Evolutionary conservation across 2,888 invertebrate species (phyloP), one percentile per base, ranked within the genome.

Genomic region (Lycaena phlaeas): DNA sequence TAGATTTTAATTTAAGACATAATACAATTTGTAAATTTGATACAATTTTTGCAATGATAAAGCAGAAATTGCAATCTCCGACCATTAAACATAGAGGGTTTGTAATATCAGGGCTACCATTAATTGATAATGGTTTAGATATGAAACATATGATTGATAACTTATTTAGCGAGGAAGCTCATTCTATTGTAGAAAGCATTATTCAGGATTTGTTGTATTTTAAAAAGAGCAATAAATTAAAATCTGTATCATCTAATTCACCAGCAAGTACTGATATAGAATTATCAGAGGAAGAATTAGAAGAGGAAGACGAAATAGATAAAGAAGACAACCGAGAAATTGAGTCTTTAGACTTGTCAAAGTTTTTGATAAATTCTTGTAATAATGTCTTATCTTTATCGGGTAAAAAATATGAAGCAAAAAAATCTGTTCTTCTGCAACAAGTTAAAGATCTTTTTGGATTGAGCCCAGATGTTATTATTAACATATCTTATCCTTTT

Each of bases 31-130:
- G 88, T 41, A 77, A 78, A 29, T 74, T 73, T 46, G 78, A 88
- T 49, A 61, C 78, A 3, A 68, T 90, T 17, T 51, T 88, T 36
- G 59, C 78, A 46, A 66, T 90, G 12, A 60, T 90, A 7, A 74
- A 86, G 49, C 67, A 65, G 38, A 86, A 88, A 54, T 48, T 89
- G 1, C 62, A 75, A 34, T 81, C 82, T 12, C 73, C 81, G 41
- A 75, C 79, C 15, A 75, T 87, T 10, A 60, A 69, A 51, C 87
- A 90, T 54, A 72, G 88, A 56, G 91, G 91, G 5, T 90, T 88
- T 73, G 81, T 91, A 2, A 62, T 91, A 48, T 87, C 88, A 42
- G 90, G 89, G 4, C 68, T 91, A 45, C 91, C 91, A 12, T 59
- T 91, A 26, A 74, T 90, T n/a, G 77, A 86, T 2, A 78, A 84